Evolutionary conservation across 2,113 vertebrate genomes (phyloP).

Genomic region (Sturnira hondurensis): DNA sequence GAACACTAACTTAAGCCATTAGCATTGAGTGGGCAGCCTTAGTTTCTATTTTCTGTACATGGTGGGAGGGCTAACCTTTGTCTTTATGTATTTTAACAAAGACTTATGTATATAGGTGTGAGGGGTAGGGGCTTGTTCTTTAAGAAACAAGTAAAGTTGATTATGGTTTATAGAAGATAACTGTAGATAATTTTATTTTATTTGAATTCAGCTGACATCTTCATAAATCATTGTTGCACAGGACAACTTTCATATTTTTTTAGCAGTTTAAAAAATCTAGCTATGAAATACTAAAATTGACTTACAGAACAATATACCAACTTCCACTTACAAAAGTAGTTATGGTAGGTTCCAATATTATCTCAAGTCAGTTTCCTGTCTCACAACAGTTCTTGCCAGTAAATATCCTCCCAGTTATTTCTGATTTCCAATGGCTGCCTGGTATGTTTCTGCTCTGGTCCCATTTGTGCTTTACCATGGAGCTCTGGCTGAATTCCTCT

Average conservation of each 20-base stretch:
- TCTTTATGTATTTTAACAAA: neutral
- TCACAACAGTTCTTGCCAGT: neutral
- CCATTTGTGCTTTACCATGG: neutral
- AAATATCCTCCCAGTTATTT: neutral
- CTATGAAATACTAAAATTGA: neutral
- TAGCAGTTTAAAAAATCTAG: neutral
- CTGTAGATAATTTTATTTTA: neutral
- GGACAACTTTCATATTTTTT: neutral
- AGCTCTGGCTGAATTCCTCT: neutral
- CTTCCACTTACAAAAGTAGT: neutral
- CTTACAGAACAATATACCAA: neutral
- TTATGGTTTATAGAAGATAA: neutral
- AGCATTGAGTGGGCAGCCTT: neutral
- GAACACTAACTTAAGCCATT: neutral
- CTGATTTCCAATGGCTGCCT: neutral
- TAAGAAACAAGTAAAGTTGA: neutral
- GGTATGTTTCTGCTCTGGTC: neutral
- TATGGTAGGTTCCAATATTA: neutral
- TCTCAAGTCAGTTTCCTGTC: neutral
- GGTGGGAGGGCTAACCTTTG: neutral
- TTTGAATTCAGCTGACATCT: neutral
- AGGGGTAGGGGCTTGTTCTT: neutral
- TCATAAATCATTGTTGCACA: neutral
- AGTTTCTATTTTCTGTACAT: neutral
- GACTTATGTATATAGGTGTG: neutral